phyloP scores from a whole-genome alignment of 92 coral and sea anemone species.

The Palythoa grandiflora region DNA sequence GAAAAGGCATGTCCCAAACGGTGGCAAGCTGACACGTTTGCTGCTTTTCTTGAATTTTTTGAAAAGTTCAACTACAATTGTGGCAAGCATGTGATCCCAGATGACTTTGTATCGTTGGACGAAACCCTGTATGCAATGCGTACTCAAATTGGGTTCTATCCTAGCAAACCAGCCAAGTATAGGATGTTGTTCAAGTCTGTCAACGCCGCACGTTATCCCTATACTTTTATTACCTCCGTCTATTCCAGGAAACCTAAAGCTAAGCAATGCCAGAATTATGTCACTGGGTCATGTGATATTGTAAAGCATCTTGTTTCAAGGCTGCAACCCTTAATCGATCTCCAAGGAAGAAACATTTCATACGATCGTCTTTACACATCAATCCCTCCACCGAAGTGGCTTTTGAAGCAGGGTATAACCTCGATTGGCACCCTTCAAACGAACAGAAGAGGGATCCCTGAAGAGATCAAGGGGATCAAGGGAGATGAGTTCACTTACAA shows the following conservation, averaged over 20 bases:
- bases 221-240: slow-evolving; percentile 7
- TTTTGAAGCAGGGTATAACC: slow-evolving; percentile 44
- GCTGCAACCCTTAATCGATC: neutral
- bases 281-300: slow-evolving; percentile 1
- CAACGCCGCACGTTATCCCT: neutral
- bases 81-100: neutral
- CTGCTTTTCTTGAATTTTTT: neutral
- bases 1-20: neutral
- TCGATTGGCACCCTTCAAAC: slow-evolving; percentile 30
- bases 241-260: neutral
- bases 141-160: neutral
- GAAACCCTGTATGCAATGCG: neutral
- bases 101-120: neutral
- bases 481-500: neutral
- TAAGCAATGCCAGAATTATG: neutral
- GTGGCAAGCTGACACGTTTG: slow-evolving; percentile 1
- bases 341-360: slow-evolving; percentile 36
- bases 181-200: slow-evolving; percentile 1
- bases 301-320: slow-evolving; percentile 1
- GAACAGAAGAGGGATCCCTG: slow-evolving; percentile 54
- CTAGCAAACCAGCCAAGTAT: neutral
- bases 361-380: slow-evolving; percentile 54
- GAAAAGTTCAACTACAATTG: neutral
- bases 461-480: slow-evolving; percentile 28
- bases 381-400: slow-evolving; percentile 20